These are phyloP conservation scores for Parambassis ranga DNA, from an alignment of 2,797 vertebrate species.

Conservation along the genomic window DNA sequence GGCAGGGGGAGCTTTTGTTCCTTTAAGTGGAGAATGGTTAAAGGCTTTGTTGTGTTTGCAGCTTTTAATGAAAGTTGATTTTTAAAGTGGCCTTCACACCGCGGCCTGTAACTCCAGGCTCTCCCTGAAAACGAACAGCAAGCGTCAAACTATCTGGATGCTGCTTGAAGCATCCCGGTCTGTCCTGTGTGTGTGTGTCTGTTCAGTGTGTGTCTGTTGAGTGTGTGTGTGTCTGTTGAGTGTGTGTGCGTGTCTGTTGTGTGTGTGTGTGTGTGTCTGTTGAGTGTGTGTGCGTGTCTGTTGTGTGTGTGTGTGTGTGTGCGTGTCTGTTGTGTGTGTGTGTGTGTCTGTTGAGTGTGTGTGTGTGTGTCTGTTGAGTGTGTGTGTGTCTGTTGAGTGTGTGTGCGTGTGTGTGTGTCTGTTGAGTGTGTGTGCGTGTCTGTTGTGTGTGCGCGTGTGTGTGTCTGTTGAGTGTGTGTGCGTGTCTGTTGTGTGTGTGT, in stretches of 20 bases:
- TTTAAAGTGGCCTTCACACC: conserved; percentile 19
- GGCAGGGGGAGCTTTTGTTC: conserved; percentile 40
- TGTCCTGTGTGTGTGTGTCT: neutral
- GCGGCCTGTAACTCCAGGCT: neutral
- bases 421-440: too few species aligned
- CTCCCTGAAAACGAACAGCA: neutral
- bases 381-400: too few species aligned
- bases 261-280: neutral
- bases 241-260: too few species aligned
- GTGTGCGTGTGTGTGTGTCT: neutral
- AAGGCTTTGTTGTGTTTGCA: conserved; percentile 39
- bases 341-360: neutral
- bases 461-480: too few species aligned
- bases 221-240: neutral
- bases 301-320: neutral
- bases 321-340: neutral
- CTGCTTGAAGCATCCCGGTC: neutral
- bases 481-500: neutral
- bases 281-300: too few species aligned
- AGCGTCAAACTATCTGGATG: neutral
- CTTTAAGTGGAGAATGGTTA: conserved; percentile 39
- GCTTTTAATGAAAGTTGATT: conserved; percentile 32
- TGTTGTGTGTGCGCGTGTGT: neutral
- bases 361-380: too few species aligned
- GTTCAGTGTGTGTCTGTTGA: neutral